Conservation (phyloP, 1,140 invertebrate species). For the Listronotus oregonensis region DNA sequence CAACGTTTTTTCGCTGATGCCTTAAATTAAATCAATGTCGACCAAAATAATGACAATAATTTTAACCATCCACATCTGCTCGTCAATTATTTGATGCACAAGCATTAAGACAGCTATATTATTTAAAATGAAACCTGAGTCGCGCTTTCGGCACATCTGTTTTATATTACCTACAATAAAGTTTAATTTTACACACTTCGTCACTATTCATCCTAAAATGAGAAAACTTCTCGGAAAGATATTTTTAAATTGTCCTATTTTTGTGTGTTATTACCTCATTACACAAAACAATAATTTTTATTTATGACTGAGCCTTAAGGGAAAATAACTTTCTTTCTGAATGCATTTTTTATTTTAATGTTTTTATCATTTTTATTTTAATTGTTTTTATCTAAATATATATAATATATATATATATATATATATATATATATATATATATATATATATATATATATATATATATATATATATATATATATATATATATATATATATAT, state of each 20-base stretch:
- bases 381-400: too few species aligned
- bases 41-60: too few species aligned
- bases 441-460: too few species aligned
- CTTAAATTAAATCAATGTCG: too few species aligned
- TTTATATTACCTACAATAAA: conserved; percentile 35
- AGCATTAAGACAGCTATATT: conserved; percentile 12
- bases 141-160: conserved; percentile 20
- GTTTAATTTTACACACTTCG: conserved; percentile 30
- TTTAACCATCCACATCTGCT: background rate
- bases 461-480: too few species aligned
- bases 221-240: conserved; percentile 19
- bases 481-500: too few species aligned
- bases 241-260: conserved; percentile 26
- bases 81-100: conserved; percentile 6
- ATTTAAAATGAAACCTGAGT: conserved; percentile 20
- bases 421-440: too few species aligned
- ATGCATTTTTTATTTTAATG: too few species aligned
- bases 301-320: conserved; percentile 8
- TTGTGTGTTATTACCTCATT: conserved; percentile 25
- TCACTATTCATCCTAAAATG: conserved; percentile 25
- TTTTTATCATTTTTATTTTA: too few species aligned
- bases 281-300: conserved; percentile 17
- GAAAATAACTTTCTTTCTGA: background rate
- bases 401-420: too few species aligned
- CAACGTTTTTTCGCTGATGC: too few species aligned